Conservation (phyloP, 2,888 invertebrate genomes). For the Lasioglossum pauxillum region DNA sequence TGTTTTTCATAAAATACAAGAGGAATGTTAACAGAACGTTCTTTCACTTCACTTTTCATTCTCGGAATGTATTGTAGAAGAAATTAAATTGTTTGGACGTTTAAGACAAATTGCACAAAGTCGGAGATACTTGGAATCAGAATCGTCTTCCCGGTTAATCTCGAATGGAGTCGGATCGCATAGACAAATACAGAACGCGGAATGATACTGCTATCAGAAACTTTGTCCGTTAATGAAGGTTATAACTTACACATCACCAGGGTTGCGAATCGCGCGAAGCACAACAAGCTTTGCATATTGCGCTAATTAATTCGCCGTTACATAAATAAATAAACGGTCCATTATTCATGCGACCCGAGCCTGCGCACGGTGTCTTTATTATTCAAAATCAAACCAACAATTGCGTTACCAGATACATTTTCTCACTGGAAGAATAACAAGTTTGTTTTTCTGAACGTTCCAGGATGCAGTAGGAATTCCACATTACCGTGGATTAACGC, state of each 20-base stretch:
- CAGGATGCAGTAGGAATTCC: background rate
- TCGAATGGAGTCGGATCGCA: background rate
- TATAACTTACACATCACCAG: slow-evolving; percentile 21
- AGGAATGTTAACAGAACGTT: no score
- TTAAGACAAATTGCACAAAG: background rate
- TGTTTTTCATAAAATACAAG: no score
- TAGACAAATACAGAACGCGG: background rate
- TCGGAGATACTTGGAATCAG: background rate
- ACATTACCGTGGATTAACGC: background rate
- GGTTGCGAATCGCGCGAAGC: slow-evolving; percentile 6
- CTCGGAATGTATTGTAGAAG: background rate
- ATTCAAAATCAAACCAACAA: slow-evolving; percentile 52
- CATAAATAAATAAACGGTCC: slow-evolving; percentile 49
- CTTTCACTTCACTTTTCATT: background rate
- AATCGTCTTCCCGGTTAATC: background rate
- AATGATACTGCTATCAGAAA: background rate
- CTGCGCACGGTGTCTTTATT: slow-evolving; percentile 28
- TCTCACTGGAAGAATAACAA: slow-evolving; percentile 18
- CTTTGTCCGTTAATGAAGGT: slow-evolving; percentile 15
- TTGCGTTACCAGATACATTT: slow-evolving; percentile 26
- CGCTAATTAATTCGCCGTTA: slow-evolving; percentile 51
- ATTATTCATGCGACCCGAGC: slow-evolving; percentile 41
- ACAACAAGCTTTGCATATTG: slow-evolving; percentile 43
- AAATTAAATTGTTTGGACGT: background rate
- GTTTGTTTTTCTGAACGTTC: background rate